A percentile compares a stretch with the other conserved stretches of the same genome.
phyloP scores from a whole-genome alignment of 2,797 vertebrate species.

The Melanotaenia maccullochi region DNA sequence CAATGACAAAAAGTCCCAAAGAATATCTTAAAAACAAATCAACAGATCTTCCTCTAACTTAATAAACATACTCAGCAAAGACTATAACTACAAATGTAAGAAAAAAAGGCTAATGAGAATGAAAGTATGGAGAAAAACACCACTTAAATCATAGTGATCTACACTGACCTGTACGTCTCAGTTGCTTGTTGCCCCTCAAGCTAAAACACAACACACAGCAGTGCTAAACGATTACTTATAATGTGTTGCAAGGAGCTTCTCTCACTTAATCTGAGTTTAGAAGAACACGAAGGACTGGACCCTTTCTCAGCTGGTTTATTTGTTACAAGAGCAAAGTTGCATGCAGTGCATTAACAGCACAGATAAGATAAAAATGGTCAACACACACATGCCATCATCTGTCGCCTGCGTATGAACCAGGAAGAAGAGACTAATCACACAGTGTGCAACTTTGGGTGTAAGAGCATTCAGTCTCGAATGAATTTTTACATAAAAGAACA shows the following conservation, averaged over 20 bases:
- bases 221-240: neutral
- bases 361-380: constrained; percentile 53
- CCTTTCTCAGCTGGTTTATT: constrained; percentile 19
- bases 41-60: neutral
- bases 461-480: neutral
- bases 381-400: constrained; percentile 32
- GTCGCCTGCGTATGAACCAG: constrained; percentile 53
- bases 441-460: neutral
- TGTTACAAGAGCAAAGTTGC: constrained; percentile 24
- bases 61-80: neutral
- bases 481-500: neutral
- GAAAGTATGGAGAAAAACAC: neutral
- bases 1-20: neutral
- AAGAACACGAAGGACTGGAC: constrained; percentile 2
- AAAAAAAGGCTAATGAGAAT: neutral
- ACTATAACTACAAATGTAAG: neutral
- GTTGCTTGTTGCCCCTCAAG: neutral
- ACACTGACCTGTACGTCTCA: neutral
- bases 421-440: constrained; percentile 23
- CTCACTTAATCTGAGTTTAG: constrained; percentile 19
- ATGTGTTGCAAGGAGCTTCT: constrained; percentile 7
- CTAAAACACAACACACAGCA: neutral
- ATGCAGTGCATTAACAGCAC: constrained; percentile 9
- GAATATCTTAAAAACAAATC: neutral
- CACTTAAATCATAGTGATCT: too few species aligned